phyloP scores from a whole-genome alignment of 2,797 vertebrate genomes.

The Myripristis jacobus region DNA sequence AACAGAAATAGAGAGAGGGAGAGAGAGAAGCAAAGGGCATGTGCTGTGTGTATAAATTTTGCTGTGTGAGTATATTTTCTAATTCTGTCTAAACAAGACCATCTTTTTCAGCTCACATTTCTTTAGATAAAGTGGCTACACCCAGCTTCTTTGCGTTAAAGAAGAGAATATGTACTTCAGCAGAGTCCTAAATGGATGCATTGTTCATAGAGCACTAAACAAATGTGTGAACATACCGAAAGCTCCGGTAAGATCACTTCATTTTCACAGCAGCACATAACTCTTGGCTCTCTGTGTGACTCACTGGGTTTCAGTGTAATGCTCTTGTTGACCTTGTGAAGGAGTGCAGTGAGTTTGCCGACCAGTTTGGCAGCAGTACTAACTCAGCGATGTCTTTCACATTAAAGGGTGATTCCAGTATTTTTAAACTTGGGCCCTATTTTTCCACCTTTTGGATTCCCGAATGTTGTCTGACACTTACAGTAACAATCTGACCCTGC shows the following conservation, averaged over 20 bases:
- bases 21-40: slow-evolving; percentile 43
- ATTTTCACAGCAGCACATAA: slow-evolving; percentile 46
- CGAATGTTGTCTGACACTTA: no score
- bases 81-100: slow-evolving; percentile 13
- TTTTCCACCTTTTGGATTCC: no score
- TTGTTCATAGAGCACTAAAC: slow-evolving; percentile 27
- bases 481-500: no score
- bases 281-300: slow-evolving; percentile 19
- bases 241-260: slow-evolving; percentile 50
- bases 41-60: slow-evolving; percentile 32
- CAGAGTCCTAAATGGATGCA: neutral
- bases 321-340: slow-evolving; percentile 30
- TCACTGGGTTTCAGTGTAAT: slow-evolving; percentile 20
- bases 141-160: neutral
- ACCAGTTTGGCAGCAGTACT: neutral
- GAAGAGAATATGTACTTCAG: neutral
- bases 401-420: no score
- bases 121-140: slow-evolving; percentile 12
- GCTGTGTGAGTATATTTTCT: neutral
- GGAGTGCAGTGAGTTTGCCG: neutral
- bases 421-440: no score
- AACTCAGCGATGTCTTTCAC: neutral
- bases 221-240: slow-evolving; percentile 45
- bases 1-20: slow-evolving; percentile 35
- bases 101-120: neutral